Base-by-base conservation (phyloP, 1,140 invertebrate species). In the Pseudomyrmex flavicornis region DNA sequence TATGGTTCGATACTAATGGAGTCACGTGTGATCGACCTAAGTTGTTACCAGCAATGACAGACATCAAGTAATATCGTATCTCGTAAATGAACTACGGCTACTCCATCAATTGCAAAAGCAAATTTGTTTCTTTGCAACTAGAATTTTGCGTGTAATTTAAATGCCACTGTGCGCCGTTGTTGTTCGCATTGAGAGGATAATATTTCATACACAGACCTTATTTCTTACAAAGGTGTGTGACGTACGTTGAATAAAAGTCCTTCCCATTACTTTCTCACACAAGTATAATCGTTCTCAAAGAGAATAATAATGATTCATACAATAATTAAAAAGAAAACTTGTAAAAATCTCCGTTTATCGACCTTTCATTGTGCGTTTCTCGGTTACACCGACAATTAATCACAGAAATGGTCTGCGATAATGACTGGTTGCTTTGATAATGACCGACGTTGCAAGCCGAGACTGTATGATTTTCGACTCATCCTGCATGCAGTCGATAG, bases 401-500 rank as follows among this genome's bases (percentile, higher is more conserved):
- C 22, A 72, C 48, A 35, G 15, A 80, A 35, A 80, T 12, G 59
- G n/a, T 26, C 22, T 58, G 7, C 2, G 15, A 46, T 72, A 80
- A 80, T 35, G 56, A 80, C 10, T 20, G 10, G 20, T 79, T 70
- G 66, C 65, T 59, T 72, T 59, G 54, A 15, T 80, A 70, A 70
- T 61, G 66, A 72, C 20, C 20, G 12, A 15, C 54, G 72, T 80
- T 80, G 76, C 35, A 35, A 35, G 35, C 5, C 35, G 35, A 35
- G 35, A 35, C 35, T 35, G 35, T 35, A 35, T 35, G 35, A 35
- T 35, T 35, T 35, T 35, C 35, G 35, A 35, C 52, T 79, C 65
- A 70, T 79, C 73, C 59, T 63, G 52, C 44, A 70, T 70, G 66
- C 50, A 59, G 72, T 72, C 66, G 20, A 72, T 59, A 59, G 76